These are phyloP conservation scores for Heliconius melpomene DNA, from an alignment of 1,140 invertebrate species.

Conservation along the genomic window DNA sequence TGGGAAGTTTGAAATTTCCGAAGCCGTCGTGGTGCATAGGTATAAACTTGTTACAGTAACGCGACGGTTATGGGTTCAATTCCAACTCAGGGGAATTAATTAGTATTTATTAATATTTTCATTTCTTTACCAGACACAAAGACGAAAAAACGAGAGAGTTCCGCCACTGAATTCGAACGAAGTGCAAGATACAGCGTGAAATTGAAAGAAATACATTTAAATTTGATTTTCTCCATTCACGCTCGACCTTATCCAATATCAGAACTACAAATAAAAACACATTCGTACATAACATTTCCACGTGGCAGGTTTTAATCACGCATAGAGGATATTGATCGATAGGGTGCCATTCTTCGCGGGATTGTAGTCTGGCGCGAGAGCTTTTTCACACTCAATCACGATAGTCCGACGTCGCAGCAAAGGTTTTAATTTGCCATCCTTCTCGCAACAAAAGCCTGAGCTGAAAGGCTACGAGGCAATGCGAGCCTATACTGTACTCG, in stretches of 20 bases:
- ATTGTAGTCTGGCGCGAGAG: constrained; percentile 61
- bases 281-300: constrained; percentile 29
- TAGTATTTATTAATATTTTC: too few species aligned
- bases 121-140: too few species aligned
- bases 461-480: constrained; percentile 45
- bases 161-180: too few species aligned
- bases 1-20: not conserved
- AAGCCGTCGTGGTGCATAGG: too few species aligned
- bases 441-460: constrained; percentile 60
- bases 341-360: constrained; percentile 46
- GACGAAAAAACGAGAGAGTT: too few species aligned
- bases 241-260: not conserved
- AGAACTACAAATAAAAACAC: constrained; percentile 21
- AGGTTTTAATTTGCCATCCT: constrained; percentile 71
- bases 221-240: not conserved
- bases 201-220: too few species aligned
- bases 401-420: constrained; percentile 43
- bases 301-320: constrained; percentile 41
- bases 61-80: too few species aligned
- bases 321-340: constrained; percentile 49
- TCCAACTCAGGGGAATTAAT: too few species aligned
- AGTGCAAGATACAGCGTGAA: too few species aligned
- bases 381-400: constrained; percentile 77
- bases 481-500: constrained; percentile 33
- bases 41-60: too few species aligned